These are phyloP conservation scores for Drosophila cognata DNA, from an alignment of 2,888 invertebrate species.

Conservation along the genomic window DNA sequence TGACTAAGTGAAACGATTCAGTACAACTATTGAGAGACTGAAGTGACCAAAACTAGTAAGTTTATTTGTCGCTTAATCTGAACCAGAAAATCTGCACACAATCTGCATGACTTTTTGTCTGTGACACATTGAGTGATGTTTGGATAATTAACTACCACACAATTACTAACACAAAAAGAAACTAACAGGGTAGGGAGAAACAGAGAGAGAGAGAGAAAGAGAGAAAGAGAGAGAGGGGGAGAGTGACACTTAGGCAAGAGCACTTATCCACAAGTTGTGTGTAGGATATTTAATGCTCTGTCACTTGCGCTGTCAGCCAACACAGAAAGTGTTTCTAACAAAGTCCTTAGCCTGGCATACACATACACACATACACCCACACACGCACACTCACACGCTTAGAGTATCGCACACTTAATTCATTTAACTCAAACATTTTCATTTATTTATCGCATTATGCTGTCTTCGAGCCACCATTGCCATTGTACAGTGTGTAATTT, in stretches of 20 bases:
- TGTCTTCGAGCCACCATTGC: conserved; percentile 32
- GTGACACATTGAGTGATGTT: conserved; percentile 77
- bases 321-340: conserved; percentile 79
- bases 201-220: neutral
- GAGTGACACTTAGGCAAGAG: conserved; percentile 40
- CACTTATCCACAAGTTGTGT: conserved; percentile 42
- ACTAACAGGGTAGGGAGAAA: neutral
- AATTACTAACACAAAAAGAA: conserved; percentile 34
- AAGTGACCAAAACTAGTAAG: conserved; percentile 16
- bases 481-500: conserved; percentile 36
- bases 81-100: conserved; percentile 1
- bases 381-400: conserved; percentile 11
- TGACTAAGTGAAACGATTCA: conserved; percentile 28
- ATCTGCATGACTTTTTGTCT: conserved; percentile 49
- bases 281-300: conserved; percentile 59
- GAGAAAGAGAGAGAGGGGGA: neutral
- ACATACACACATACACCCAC: conserved; percentile 11
- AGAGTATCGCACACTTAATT: conserved; percentile 76
- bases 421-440: conserved; percentile 81
- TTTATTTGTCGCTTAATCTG: conserved; percentile 15
- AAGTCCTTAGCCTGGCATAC: conserved; percentile 41
- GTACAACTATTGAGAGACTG: conserved; percentile 22
- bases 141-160: conserved; percentile 70
- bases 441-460: conserved; percentile 80
- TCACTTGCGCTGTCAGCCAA: conserved; percentile 71